phyloP scores from a whole-genome alignment of 2,113 vertebrate species.

The Macquaria ambigua region DNA sequence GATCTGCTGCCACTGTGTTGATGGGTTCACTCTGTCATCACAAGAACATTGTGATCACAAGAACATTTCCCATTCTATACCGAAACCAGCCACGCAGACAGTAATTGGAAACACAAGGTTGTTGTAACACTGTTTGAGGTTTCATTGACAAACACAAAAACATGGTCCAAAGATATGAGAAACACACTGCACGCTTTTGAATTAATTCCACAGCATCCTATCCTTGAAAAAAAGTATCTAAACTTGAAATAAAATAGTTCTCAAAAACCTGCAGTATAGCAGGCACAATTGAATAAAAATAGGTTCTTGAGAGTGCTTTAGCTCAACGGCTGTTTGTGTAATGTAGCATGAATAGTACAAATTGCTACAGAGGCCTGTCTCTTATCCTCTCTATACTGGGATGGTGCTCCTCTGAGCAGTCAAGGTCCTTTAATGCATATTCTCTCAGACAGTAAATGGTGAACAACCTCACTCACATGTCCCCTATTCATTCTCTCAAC shows the following conservation, averaged over 20 bases:
- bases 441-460: conserved; percentile 43
- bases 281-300: conserved; percentile 61
- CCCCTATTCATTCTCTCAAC: conserved; percentile 42
- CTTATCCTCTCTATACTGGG: conserved; percentile 62
- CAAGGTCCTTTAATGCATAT: conserved; percentile 53
- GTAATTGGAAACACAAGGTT: conserved; percentile 45
- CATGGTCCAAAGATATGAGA: background rate
- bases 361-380: conserved; percentile 63
- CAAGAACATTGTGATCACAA: conserved; percentile 35
- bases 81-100: conserved; percentile 27
- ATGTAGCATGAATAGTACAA: conserved; percentile 78
- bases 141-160: conserved; percentile 36
- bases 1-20: conserved; percentile 43
- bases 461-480: conserved; percentile 39
- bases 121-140: conserved; percentile 11
- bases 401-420: conserved; percentile 45
- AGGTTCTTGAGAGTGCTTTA: conserved; percentile 51
- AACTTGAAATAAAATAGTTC: conserved; percentile 29
- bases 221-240: background rate
- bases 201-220: conserved; percentile 21
- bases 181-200: background rate
- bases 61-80: conserved; percentile 35
- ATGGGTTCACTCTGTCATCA: conserved; percentile 63
- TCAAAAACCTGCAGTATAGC: conserved; percentile 34
- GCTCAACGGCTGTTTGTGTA: conserved; percentile 70